Evolutionary conservation across 2,797 vertebrate genomes (phyloP).

Genomic region (Eremophila alpestris): DNA sequence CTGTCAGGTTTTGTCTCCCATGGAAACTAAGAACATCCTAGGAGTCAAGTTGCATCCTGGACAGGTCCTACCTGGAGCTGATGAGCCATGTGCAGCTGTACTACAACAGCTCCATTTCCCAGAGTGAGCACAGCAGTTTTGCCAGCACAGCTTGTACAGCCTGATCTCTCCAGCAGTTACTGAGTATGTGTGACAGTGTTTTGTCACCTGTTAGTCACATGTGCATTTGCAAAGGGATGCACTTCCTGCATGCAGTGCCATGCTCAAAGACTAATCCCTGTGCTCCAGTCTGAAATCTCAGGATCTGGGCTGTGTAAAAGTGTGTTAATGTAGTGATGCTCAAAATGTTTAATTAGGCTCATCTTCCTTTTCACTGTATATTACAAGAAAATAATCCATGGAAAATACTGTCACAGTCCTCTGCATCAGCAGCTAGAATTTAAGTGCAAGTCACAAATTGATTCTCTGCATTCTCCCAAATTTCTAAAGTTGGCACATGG

Average conservation of each 20-base stretch:
- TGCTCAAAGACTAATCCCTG: neutral
- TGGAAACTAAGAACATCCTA: neutral
- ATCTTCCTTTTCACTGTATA: neutral
- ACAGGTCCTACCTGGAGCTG: neutral
- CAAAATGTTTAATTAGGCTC: neutral
- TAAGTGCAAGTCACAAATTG: neutral
- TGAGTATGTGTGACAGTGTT: neutral
- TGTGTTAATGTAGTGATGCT: fast-evolving
- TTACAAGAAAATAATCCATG: neutral
- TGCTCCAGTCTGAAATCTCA: neutral
- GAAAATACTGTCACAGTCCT: neutral
- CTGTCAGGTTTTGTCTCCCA: neutral
- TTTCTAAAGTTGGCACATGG: neutral
- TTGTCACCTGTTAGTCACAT: neutral
- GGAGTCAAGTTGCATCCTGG: neutral
- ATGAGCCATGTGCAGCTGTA: neutral
- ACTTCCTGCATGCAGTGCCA: fast-evolving
- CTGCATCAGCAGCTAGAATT: neutral
- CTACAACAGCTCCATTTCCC: fast-evolving
- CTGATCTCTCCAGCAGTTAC: neutral
- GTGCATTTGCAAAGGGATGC: neutral
- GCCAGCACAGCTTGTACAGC: fast-evolving
- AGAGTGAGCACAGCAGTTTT: neutral
- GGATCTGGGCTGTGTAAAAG: neutral
- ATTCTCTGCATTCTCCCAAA: neutral